Conservation (phyloP, 2,888 invertebrate species). For the Pogonocherus hispidulus region DNA sequence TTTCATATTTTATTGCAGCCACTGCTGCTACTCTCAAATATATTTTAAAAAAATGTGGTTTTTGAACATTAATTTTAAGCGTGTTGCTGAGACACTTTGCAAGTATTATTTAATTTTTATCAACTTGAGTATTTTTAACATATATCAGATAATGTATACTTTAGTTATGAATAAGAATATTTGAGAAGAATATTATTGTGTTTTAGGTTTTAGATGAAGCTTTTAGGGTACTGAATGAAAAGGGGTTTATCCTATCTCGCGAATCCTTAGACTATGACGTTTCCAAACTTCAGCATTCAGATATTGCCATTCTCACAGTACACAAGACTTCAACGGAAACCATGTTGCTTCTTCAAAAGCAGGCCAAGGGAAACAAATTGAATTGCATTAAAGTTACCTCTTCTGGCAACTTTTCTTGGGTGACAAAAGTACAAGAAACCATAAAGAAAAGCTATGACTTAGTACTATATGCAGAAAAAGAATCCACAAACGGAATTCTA, state of each 20-base stretch:
- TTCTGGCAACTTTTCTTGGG: conserved; percentile 65
- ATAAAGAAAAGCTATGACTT: conserved; percentile 64
- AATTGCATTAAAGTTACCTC: conserved; percentile 68
- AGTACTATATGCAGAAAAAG: conserved; percentile 76
- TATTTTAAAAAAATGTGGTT: too few relatives aligned
- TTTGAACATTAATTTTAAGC: too few relatives aligned
- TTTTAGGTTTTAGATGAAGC: conserved; percentile 45
- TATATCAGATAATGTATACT: too few relatives aligned
- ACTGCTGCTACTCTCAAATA: too few relatives aligned
- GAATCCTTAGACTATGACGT: conserved; percentile 71
- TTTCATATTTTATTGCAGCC: too few relatives aligned
- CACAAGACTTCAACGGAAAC: conserved; percentile 71
- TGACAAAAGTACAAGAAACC: conserved; percentile 67
- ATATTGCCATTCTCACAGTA: conserved; percentile 66
- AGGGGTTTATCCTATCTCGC: conserved; percentile 75
- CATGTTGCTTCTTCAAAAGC: conserved; percentile 71
- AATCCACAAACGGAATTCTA: conserved; percentile 81
- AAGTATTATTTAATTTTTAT: too few relatives aligned
- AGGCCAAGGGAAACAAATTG: conserved; percentile 46
- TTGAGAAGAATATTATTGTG: too few relatives aligned
- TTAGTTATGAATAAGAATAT: too few relatives aligned
- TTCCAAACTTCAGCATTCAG: background rate
- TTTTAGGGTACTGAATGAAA: conserved; percentile 65
- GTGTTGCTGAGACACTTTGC: too few relatives aligned
- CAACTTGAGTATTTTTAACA: too few relatives aligned